Evolutionary conservation across 2,797 vertebrate genomes (phyloP).

Genomic region (Clamator glandarius): DNA sequence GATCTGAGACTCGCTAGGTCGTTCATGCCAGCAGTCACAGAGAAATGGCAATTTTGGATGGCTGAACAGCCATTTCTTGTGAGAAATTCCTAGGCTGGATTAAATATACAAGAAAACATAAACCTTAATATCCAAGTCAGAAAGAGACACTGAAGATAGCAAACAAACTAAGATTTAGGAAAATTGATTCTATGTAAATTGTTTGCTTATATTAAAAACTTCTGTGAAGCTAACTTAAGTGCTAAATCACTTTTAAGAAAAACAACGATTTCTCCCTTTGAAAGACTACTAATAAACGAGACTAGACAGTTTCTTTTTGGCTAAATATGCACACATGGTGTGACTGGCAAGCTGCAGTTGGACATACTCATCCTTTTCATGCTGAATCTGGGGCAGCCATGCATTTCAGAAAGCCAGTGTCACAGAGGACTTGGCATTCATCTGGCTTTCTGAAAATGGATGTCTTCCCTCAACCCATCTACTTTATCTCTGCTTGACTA

Average conservation of each 20-base stretch:
- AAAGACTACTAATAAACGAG: not conserved
- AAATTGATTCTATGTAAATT: not conserved
- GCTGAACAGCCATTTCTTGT: not conserved
- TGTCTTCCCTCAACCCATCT: not conserved
- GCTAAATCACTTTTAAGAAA: not conserved
- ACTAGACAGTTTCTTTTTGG: conserved; percentile 6
- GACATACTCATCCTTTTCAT: conserved; percentile 28
- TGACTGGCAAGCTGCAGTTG: conserved; percentile 32
- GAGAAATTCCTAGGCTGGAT: not conserved
- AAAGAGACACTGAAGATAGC: not conserved
- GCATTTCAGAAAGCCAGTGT: conserved; percentile 36
- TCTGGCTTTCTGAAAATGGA: not conserved
- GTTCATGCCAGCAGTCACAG: not conserved
- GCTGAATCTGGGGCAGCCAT: conserved; percentile 62
- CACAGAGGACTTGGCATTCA: not conserved
- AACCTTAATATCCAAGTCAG: not conserved
- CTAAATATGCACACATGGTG: conserved; percentile 6
- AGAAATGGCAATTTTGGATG: not conserved
- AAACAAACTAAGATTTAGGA: no score
- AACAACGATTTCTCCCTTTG: not conserved
- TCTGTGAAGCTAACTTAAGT: not conserved
- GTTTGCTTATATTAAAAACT: not conserved
- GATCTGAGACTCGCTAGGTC: not conserved
- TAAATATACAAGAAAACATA: not conserved
- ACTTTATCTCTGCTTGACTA: not conserved